Percentiles rank a stretch among this genome's conserved stretches.
These are phyloP conservation scores for Sisyra nigra DNA, from an alignment of 2,888 invertebrate genomes.

Conservation along the genomic window DNA sequence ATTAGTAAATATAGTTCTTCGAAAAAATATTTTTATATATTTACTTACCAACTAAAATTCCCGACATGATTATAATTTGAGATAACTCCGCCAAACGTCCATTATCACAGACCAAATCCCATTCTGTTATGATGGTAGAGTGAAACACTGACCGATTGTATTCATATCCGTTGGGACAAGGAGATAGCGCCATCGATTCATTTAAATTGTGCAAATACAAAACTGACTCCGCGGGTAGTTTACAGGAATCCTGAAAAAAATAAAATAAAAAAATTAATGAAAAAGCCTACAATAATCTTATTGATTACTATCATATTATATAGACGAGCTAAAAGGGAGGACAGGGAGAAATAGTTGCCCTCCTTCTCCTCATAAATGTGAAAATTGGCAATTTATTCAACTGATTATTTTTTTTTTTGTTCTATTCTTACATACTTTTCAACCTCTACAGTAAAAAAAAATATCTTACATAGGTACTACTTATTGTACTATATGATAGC, in stretches of 20 bases:
- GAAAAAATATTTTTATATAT: background rate
- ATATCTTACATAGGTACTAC: too few species aligned
- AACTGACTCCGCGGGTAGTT: constrained; percentile 21
- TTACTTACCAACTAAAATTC: constrained; percentile 34
- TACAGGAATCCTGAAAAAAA: constrained; percentile 18
- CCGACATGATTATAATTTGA: constrained; percentile 44
- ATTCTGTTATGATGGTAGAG: constrained; percentile 47
- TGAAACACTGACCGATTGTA: constrained; percentile 40
- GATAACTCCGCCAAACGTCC: constrained; percentile 38
- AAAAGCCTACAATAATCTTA: background rate
- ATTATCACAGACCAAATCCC: constrained; percentile 43
- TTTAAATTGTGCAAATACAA: background rate
- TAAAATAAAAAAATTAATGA: constrained; percentile 1
- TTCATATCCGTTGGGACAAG: constrained; percentile 24
- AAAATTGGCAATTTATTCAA: background rate
- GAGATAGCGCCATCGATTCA: background rate
- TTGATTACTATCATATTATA: too few species aligned
- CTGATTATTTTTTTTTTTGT: background rate
- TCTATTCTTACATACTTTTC: too few species aligned
- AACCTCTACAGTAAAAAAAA: too few species aligned
- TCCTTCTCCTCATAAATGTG: too few species aligned
- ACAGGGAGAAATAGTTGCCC: too few species aligned
- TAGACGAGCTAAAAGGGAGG: too few species aligned
- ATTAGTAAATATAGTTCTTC: too few species aligned
- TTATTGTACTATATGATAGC: too few species aligned